A percentile compares a stretch with the other conserved stretches of the same genome.
These are phyloP conservation scores for Listronotus bonariensis DNA, from an alignment of 1,140 invertebrate species.

Conservation along the genomic window DNA sequence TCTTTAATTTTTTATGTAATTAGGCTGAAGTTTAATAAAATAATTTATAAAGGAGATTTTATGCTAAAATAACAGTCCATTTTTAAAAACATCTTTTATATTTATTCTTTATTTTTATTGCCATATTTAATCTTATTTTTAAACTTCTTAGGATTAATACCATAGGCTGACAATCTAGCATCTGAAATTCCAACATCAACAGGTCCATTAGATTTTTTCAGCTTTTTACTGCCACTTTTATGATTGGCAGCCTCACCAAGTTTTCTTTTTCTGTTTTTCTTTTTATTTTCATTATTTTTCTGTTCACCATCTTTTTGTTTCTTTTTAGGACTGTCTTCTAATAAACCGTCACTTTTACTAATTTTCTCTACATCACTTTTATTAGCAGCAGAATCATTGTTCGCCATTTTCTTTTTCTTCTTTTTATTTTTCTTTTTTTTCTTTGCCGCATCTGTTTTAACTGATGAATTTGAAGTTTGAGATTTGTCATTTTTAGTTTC, in stretches of 20 bases:
- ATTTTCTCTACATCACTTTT: slow-evolving; percentile 4
- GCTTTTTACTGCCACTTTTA: slow-evolving; percentile 35
- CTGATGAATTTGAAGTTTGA: not conserved
- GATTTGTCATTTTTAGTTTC: slow-evolving; percentile 10
- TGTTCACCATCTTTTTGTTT: slow-evolving; percentile 12
- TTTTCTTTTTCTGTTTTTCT: slow-evolving; percentile 35
- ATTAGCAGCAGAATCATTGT: slow-evolving; percentile 29
- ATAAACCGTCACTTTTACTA: not conserved
- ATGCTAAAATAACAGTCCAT: too few relatives aligned
- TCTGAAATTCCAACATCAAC: slow-evolving; percentile 63
- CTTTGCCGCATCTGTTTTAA: not conserved
- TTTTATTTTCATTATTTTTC: too few relatives aligned
- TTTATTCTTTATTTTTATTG: slow-evolving; percentile 30
- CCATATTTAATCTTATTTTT: slow-evolving; percentile 69
- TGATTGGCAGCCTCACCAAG: slow-evolving; percentile 31
- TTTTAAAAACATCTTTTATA: not conserved
- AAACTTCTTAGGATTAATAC: slow-evolving; percentile 90
- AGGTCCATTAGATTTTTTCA: slow-evolving; percentile 20
- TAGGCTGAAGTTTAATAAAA: too few relatives aligned
- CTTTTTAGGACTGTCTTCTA: slow-evolving; percentile 1
- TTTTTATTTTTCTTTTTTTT: slow-evolving; percentile 34
- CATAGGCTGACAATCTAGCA: slow-evolving; percentile 83
- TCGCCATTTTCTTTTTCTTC: slow-evolving; percentile 35
- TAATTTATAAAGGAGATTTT: too few relatives aligned
- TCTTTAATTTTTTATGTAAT: too few relatives aligned